Evolutionary conservation across 1,140 invertebrate species (phyloP), one percentile per base, ranked within the genome.

Genomic region (Oncopodura yosiiana): DNA sequence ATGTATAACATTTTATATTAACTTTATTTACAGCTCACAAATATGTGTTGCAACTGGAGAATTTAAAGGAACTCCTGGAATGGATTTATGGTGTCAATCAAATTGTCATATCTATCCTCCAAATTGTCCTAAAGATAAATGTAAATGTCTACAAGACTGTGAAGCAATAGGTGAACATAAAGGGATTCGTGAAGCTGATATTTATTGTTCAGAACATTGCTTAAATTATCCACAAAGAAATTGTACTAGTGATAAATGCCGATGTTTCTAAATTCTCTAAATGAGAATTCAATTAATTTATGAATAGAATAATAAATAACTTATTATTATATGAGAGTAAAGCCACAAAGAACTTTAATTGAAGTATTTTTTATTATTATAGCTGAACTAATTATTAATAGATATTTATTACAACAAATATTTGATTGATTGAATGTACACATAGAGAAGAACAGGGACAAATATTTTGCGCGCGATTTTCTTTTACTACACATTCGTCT

Each of bases 31-130:
- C 70, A 85, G 84, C 60, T 81, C 83, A 53, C 84, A 87, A 71
- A 77, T 87, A 11, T 88, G 85, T 68, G 68, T 81, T 30, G 77
- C 82, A 1, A 79, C 77, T 1, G 64, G 72, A 1, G 87, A 78
- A 69, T 75, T 77, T 21, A 59, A 70, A 16, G 73, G 86, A 51
- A 81, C 82, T 11, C 84, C 84, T 21, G 23, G 3, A 37, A 85
- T 88, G 75, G 73, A 76, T 48, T 74, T 78, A 49, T 91, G 86
- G 86, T 90, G 87, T 66, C 80, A 85, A 70, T 79, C 71, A 18
- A 90, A 90, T 69, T 91, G 87, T 58, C 70, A 90, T 41, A 78
- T 81, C 30, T 87, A 88, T 69, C 86, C 86, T 16, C 85, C 86
- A 2, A 84, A 87, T 67, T 91, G 87, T 69, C 86, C 86, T 0